phyloP scores from a whole-genome alignment of 2,797 vertebrate genomes.

The Sebastes oblongus region DNA sequence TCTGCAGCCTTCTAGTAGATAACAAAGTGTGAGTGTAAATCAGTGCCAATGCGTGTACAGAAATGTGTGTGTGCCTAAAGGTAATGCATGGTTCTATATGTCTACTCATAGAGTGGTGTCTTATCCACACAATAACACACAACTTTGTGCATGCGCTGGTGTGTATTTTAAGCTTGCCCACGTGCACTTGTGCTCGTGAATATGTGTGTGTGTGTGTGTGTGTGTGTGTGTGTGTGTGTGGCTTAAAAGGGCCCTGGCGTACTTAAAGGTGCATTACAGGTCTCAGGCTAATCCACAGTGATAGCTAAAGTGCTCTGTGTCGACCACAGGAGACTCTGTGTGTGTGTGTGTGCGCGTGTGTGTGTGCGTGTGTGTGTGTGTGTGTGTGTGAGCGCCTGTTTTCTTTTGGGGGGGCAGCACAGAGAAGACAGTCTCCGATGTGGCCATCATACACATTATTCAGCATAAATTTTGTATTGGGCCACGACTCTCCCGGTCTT shows the following conservation, averaged over 20 bases:
- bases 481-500: conserved; percentile 68
- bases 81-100: neutral
- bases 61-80: neutral
- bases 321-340: conserved; percentile 81
- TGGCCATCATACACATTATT: conserved; percentile 86
- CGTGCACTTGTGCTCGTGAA: neutral
- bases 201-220: neutral
- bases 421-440: conserved; percentile 77
- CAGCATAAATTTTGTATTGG: conserved; percentile 86
- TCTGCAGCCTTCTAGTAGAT: neutral
- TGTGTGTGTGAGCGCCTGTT: conserved; percentile 11
- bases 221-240: neutral
- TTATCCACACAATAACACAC: neutral
- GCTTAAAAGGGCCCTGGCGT: conserved; percentile 87
- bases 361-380: neutral
- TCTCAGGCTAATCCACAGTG: conserved; percentile 92
- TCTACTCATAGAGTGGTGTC: neutral
- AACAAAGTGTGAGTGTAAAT: neutral
- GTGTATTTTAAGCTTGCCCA: conserved; percentile 29
- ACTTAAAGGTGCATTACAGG: conserved; percentile 92
- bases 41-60: neutral
- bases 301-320: conserved; percentile 92
- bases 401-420: conserved; percentile 38
- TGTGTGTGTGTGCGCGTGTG: conserved; percentile 11
- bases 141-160: neutral